phyloP scores from a whole-genome alignment of 2,888 invertebrate species.

The Monoplex corrugatus region DNA sequence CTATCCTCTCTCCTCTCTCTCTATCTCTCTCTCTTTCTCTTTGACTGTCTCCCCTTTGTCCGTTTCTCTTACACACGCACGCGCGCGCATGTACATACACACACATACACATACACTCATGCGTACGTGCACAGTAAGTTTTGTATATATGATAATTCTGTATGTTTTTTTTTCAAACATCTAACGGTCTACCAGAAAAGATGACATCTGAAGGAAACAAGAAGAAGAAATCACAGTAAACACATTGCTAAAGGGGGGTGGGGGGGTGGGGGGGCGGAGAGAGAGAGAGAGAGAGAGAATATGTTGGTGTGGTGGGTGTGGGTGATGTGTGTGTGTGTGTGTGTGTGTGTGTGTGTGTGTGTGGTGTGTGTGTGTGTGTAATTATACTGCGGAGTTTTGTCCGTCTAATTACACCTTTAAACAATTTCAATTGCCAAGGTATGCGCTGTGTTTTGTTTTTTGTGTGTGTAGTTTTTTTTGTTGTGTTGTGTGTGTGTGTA shows the following conservation, averaged over 20 bases:
- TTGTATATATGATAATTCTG: too few species aligned
- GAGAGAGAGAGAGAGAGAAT: background rate
- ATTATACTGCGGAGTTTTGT: too few species aligned
- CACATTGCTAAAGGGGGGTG: background rate
- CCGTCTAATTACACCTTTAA: too few species aligned
- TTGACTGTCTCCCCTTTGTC: background rate
- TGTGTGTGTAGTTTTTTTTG: too few species aligned
- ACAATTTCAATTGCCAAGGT: too few species aligned
- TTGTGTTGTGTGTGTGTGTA: too few species aligned
- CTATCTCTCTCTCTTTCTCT: background rate
- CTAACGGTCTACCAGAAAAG: too few species aligned
- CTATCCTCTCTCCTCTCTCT: background rate
- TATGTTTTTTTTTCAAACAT: background rate
- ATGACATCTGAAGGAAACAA: background rate
- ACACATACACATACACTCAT: background rate
- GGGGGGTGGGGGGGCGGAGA: background rate
- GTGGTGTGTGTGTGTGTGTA: too few species aligned
- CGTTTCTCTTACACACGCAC: background rate
- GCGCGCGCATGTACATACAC: background rate
- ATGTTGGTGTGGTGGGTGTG: too few species aligned
- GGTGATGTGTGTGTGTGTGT: too few species aligned
- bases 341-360: too few species aligned
- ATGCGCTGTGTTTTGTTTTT: too few species aligned
- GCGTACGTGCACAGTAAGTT: background rate
- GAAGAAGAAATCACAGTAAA: background rate